Percentiles rank a stretch among this genome's conserved stretches.
These are phyloP conservation scores for Corythaeola cristata DNA, from an alignment of 2,113 vertebrate species.

Conservation along the genomic window DNA sequence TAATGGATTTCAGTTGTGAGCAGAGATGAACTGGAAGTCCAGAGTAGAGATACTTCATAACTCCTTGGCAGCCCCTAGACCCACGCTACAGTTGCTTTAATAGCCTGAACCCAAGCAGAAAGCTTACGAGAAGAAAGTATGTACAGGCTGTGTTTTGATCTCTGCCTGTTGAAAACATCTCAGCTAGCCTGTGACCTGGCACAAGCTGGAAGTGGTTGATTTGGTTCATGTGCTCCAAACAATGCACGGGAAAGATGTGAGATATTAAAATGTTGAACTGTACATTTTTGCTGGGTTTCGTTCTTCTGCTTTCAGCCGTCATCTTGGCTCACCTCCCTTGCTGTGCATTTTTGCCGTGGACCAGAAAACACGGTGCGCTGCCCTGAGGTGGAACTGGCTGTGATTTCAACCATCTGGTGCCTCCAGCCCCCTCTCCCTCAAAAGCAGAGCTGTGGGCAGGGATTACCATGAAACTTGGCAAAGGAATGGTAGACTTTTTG, in stretches of 20 bases:
- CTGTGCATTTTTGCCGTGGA: not conserved
- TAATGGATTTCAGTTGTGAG: not conserved
- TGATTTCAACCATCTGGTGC: not conserved
- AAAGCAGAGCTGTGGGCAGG: not conserved
- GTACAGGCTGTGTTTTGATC: not conserved
- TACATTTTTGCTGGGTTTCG: not conserved
- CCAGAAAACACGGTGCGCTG: not conserved
- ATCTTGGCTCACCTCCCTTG: not conserved
- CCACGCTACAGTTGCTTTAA: not conserved
- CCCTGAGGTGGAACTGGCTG: not conserved
- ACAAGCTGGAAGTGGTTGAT: not conserved
- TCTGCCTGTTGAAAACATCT: not conserved
- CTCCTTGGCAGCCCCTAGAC: not conserved
- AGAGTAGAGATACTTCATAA: not conserved
- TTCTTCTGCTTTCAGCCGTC: not conserved
- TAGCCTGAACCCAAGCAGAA: not conserved
- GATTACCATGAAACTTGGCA: not conserved
- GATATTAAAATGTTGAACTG: not conserved
- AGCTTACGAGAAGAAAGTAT: not conserved
- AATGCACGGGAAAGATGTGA: not conserved
- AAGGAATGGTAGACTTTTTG: not conserved
- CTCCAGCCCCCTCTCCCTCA: not conserved
- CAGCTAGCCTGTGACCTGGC: not conserved
- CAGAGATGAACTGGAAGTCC: not conserved
- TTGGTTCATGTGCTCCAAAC: not conserved